Evolutionary conservation across 2,797 vertebrate species (phyloP), one percentile per base, ranked within the genome.

Genomic region (Florisuga fusca): DNA sequence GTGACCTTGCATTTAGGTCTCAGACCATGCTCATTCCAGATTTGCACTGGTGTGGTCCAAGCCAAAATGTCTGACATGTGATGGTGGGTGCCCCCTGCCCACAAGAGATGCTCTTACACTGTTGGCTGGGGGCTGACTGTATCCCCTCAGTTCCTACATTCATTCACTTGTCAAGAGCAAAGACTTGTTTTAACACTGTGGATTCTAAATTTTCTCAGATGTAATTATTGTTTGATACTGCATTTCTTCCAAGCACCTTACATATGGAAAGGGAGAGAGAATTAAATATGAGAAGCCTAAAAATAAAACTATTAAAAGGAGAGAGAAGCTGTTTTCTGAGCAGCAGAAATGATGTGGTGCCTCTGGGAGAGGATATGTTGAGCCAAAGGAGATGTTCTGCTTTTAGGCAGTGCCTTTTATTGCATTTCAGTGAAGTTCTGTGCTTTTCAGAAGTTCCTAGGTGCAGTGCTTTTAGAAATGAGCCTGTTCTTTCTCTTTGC

Each of bases 211-310:
- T 96, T 95, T 91, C 88, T 95, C 85, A 96, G 93, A 93, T 96
- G 86, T 91, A 97, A 95, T 96, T 97, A 95, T 87, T 95, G 89
- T 94, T 97, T 96, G 95, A 96, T 92, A 93, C 93, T 80, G 50
- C 89, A 96, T 89, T 82, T 89, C 82, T 87, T 95, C 94, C 92
- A 78, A 94, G 87, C 45, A 76, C 93, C 94, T 95, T 92, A 93
- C 41, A 31, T 92, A 95, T 95, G 55, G 86, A 87, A 96, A 94
- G n/a, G n/a, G 92, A 69, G 72, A 88, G 74, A 82, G 91, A 96
- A 95, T 96, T 93, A 92, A 88, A 93, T 89, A 94, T 55, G 71
- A 95, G 78, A 87, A 91, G 51, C 75, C 89, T 95, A 96, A 97
- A 97, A 96, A 95, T 95, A 96, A 90, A 95, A 71, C 82, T 85